These are phyloP conservation scores for Acrobasis repandana DNA, from an alignment of 2,888 invertebrate species.

Conservation along the genomic window DNA sequence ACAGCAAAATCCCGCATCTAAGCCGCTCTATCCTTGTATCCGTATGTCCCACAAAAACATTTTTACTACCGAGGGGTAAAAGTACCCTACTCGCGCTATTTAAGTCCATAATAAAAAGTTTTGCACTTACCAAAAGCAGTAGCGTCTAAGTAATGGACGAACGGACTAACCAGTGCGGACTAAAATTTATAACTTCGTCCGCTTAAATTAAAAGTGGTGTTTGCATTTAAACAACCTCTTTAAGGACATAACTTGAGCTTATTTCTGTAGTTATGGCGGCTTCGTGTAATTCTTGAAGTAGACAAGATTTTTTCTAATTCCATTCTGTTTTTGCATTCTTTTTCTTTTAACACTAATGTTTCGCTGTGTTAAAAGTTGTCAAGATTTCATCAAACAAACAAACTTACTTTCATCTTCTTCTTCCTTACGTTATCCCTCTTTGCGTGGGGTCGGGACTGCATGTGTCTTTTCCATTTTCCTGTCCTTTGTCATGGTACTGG, in stretches of 20 bases:
- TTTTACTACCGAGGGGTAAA: constrained; percentile 16
- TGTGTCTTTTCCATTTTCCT: no score
- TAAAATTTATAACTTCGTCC: constrained; percentile 6
- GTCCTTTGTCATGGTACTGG: no score
- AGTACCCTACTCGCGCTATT: constrained; percentile 12
- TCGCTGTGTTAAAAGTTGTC: no score
- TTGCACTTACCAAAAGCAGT: constrained; percentile 17
- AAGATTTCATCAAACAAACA: no score
- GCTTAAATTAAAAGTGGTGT: constrained; percentile 10
- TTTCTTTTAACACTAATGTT: no score
- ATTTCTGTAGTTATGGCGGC: not conserved
- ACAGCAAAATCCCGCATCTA: constrained; percentile 10
- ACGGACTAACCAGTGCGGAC: constrained; percentile 1
- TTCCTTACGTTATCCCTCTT: no score
- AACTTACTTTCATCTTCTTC: no score
- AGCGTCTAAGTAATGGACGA: constrained; percentile 14
- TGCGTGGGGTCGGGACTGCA: no score
- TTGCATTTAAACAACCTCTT: constrained; percentile 11
- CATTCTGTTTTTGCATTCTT: not conserved
- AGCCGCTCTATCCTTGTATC: constrained; percentile 5
- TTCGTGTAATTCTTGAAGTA: not conserved
- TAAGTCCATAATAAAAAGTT: constrained; percentile 16
- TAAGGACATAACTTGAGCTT: not conserved
- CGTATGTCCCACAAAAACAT: constrained; percentile 16
- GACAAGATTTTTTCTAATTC: not conserved